Conservation (phyloP, 2,797 vertebrate species). For the Helicolenus hilgendorfi region DNA sequence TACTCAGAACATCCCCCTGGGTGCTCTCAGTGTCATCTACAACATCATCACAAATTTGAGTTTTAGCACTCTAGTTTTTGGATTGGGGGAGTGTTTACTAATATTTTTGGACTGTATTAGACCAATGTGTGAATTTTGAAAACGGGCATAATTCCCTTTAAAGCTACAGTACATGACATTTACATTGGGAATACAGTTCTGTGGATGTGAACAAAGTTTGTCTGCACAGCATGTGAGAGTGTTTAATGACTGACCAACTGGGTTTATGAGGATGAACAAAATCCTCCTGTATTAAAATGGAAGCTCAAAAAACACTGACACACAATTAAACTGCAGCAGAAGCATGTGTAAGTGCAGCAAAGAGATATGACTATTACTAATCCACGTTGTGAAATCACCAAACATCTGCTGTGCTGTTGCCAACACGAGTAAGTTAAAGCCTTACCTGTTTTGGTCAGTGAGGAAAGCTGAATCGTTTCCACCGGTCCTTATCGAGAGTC, state of each 20-base stretch:
- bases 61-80: too few species aligned
- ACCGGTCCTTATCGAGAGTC: not conserved
- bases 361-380: constrained; percentile 3
- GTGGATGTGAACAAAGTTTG: not conserved
- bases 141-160: not conserved
- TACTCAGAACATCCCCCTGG: too few species aligned
- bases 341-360: not conserved
- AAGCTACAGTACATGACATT: not conserved
- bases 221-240: not conserved
- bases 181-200: not conserved
- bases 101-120: too few species aligned
- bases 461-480: constrained; percentile 15
- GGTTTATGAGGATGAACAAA: constrained; percentile 1
- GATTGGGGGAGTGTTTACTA: too few species aligned
- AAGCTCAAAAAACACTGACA: not conserved
- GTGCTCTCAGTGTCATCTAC: too few species aligned
- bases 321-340: constrained; percentile 1
- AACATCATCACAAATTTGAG: too few species aligned
- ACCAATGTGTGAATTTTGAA: too few species aligned
- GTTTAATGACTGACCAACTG: not conserved
- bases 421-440: not conserved
- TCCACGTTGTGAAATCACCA: not conserved
- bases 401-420: not conserved
- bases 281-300: not conserved
- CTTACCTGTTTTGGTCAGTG: constrained; percentile 39